phyloP scores from a whole-genome alignment of 2,797 vertebrate species.

The Lemur catta region DNA sequence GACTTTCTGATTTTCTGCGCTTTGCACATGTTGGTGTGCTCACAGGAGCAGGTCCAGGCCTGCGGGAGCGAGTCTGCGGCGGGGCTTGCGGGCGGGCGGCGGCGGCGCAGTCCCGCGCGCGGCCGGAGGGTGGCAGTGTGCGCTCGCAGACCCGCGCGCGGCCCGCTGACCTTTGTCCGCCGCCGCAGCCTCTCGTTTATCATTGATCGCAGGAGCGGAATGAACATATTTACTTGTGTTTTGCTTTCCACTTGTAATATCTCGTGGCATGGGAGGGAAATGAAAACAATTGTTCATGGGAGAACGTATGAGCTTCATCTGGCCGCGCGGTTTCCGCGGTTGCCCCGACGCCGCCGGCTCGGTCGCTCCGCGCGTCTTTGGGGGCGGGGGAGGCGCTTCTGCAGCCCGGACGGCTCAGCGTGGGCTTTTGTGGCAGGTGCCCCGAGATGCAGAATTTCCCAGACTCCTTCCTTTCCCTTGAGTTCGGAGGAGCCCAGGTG shows the following conservation, averaged over 20 bases:
- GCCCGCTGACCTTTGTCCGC: slow-evolving; percentile 83
- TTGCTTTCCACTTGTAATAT: slow-evolving; percentile 88
- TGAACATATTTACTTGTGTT: slow-evolving; percentile 88
- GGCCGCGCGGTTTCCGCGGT: slow-evolving; percentile 90
- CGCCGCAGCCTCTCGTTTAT: slow-evolving; percentile 85
- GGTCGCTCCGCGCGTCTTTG: slow-evolving; percentile 89
- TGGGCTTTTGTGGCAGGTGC: slow-evolving; percentile 76
- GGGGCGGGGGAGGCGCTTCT: slow-evolving; percentile 91
- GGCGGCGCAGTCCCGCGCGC: slow-evolving; percentile 39
- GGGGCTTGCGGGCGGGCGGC: rapidly evolving
- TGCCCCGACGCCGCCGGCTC: slow-evolving; percentile 90
- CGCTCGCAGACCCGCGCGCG: slow-evolving; percentile 70
- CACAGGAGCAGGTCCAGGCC: neutral
- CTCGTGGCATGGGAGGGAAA: slow-evolving; percentile 86
- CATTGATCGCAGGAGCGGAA: slow-evolving; percentile 85
- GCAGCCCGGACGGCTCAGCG: slow-evolving; percentile 88
- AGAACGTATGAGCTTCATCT: slow-evolving; percentile 97
- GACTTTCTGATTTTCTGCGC: neutral
- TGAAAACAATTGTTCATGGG: slow-evolving; percentile 90
- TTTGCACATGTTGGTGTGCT: neutral
- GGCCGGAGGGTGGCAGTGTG: slow-evolving; percentile 86
- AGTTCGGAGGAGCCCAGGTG: neutral
- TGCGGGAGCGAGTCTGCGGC: neutral
- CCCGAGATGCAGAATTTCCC: slow-evolving; percentile 60
- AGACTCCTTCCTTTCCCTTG: neutral